Evolutionary conservation across 2,113 vertebrate species (phyloP), one percentile per base, ranked within the genome.

Genomic region (Apteryx mantelli): DNA sequence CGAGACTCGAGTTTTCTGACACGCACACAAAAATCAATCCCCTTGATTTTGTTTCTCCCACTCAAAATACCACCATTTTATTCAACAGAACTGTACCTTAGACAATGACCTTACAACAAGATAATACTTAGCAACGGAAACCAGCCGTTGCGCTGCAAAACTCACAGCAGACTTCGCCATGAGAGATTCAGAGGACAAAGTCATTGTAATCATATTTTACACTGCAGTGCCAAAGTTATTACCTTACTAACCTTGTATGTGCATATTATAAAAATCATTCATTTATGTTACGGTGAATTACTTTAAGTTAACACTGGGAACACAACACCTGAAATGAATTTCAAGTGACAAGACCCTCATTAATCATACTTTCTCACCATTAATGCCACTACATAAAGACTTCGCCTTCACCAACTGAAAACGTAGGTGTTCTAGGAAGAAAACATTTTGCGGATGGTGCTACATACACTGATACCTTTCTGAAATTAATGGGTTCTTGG

Each of bases 251-350:
- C 95, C 97, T 97, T 97, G 95, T 80, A 82, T 95, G 88, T 89
- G 95, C 84, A 71, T 88, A 97, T 97, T 98, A 98, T 95, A 97
- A 98, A 98, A 98, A 97, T 91, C 97, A 98, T 96, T 94, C 95
- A 98, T 98, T 97, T 97, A 97, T 95, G 93, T 98, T 98, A 97
- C 83, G 97, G 96, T 80, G 90, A 98, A 98, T 97, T 96, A 98
- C 96, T 97, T 60, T 73, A 92, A 76, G 86, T 95, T 97, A 97
- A 98, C 95, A 94, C 79, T 92, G 87, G 88, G 93, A 98, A 97
- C 80, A 91, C 61, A 95, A 84, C 89, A 97, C 97, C 96, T 97
- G 97, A 97, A 97, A 93, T 95, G 86, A 97, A 98, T 98, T 96
- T 96, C 94, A 98, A 97, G 95, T 91, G 96, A 97, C 95, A 97